These are phyloP conservation scores for Fulica atra DNA, from an alignment of 2,113 vertebrate genomes.

Conservation along the genomic window DNA sequence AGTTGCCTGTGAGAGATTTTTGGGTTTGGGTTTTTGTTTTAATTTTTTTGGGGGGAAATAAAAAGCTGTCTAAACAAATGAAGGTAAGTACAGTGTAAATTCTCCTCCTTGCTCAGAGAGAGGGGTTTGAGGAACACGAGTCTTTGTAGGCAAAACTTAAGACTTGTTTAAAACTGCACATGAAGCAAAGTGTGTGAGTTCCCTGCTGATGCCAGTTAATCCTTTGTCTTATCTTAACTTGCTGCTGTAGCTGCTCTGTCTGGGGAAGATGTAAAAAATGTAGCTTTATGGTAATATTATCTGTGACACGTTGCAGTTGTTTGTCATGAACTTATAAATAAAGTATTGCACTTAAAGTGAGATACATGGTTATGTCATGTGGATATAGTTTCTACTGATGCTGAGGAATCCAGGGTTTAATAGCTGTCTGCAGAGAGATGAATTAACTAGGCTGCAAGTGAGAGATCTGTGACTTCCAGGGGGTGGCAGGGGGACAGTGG, in stretches of 20 bases:
- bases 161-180: not conserved
- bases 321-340: not conserved
- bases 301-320: not conserved
- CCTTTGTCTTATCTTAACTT: not conserved
- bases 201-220: not conserved
- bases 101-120: not conserved
- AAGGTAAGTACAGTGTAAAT: not conserved
- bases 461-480: not conserved
- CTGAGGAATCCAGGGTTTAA: not conserved
- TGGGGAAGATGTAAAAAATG: not conserved
- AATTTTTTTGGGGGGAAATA: not conserved
- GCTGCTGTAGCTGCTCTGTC: not conserved
- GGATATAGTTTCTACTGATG: not conserved
- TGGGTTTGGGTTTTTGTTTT: not conserved
- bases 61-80: not conserved
- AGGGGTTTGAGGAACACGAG: not conserved
- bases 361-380: fast-evolving
- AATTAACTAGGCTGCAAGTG: not conserved
- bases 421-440: not conserved
- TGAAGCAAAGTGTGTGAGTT: not conserved
- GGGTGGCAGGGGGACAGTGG: not conserved
- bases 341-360: not conserved
- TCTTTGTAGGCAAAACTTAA: not conserved
- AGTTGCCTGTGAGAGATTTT: not conserved
- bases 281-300: not conserved